Base-by-base conservation (phyloP, 2,797 vertebrate genomes). In the Cuculus canorus region DNA sequence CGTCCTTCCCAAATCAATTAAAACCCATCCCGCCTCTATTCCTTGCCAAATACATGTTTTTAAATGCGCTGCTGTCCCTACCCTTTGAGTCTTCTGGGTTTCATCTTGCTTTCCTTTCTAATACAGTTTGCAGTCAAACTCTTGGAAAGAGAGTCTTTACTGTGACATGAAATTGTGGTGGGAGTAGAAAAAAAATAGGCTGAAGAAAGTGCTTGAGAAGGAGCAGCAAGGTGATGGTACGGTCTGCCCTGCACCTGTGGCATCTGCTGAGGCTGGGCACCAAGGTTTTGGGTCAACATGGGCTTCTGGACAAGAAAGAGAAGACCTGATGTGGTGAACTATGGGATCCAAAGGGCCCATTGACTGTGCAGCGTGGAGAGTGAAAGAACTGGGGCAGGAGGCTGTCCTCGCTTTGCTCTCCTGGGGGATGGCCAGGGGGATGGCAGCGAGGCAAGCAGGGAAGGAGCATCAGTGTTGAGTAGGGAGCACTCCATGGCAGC, bases 1-100 rank as follows among this genome's bases (percentile, higher is more conserved):
- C 8, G 2, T 32, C 32, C 61, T 86, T 53, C 23, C 25, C 47
- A 32, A 23, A 53, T 0, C 13, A 5, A 0, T 24, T n/a, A 4
- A 41, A 65, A 91, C n/a, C 27, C 61, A 10, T 54, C n/a, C 48
- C 0, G 1, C 24, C 37, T 39, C 0, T 6, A 5, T 39, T 84
- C 54, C 50, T 52, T 76, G 54, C 17, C 63, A 61, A n/a, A 22
- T 8, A 25, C 25, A 27, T 28, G 12, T 30, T 57, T 71, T 57
- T 73, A 32, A 47, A 17, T 21, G 13, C 35, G 17, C 43, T 32
- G 5, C 73, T 39, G 4, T 37, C 21, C 35, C 33, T n/a, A 5
- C 11, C 28, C 69, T 45, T 45, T 54, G 35, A 7, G 7, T 43
- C 39, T 60, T 23, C 7, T 6, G 47, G 16, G 14, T 60, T 80